Conservation (phyloP, 1,140 invertebrate species). For the Onthophagus taurus region DNA sequence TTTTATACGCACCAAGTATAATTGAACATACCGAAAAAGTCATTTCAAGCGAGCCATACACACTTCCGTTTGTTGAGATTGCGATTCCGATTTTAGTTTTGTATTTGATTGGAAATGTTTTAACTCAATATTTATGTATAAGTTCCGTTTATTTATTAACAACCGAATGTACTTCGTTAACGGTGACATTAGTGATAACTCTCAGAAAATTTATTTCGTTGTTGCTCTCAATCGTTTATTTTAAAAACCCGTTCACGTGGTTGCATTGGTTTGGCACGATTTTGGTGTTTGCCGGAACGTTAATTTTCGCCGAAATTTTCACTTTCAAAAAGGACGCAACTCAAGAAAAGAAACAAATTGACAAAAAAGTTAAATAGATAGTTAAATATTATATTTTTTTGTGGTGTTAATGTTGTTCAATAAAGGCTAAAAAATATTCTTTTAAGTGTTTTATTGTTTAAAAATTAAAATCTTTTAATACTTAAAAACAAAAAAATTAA, state of each 20-base stretch:
- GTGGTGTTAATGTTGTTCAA: no score
- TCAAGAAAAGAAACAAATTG: no score
- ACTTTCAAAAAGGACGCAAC: no score
- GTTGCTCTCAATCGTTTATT: slow-evolving; percentile 92
- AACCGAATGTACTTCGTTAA: slow-evolving; percentile 86
- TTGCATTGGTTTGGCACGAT: slow-evolving; percentile 88
- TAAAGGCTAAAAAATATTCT: no score
- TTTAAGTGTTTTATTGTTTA: no score
- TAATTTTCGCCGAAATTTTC: slow-evolving; percentile 79
- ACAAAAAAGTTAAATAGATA: no score
- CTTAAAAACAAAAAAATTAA: no score
- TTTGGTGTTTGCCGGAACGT: slow-evolving; percentile 86
- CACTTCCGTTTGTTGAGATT: slow-evolving; percentile 41
- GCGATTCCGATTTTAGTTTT: slow-evolving; percentile 63
- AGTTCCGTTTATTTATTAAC: slow-evolving; percentile 90
- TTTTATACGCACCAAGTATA: slow-evolving; percentile 66
- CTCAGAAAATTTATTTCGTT: slow-evolving; percentile 91
- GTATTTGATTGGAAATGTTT: slow-evolving; percentile 76
- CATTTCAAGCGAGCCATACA: slow-evolving; percentile 44
- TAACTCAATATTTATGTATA: slow-evolving; percentile 94
- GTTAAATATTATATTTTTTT: no score
- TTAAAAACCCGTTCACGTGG: slow-evolving; percentile 87
- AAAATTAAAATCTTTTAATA: no score
- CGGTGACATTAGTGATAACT: slow-evolving; percentile 92
- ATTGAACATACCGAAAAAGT: slow-evolving; percentile 56